Percentiles rank a stretch among this genome's conserved stretches.
Conservation (phyloP, 2,113 vertebrate genomes). For the Numida meleagris region DNA sequence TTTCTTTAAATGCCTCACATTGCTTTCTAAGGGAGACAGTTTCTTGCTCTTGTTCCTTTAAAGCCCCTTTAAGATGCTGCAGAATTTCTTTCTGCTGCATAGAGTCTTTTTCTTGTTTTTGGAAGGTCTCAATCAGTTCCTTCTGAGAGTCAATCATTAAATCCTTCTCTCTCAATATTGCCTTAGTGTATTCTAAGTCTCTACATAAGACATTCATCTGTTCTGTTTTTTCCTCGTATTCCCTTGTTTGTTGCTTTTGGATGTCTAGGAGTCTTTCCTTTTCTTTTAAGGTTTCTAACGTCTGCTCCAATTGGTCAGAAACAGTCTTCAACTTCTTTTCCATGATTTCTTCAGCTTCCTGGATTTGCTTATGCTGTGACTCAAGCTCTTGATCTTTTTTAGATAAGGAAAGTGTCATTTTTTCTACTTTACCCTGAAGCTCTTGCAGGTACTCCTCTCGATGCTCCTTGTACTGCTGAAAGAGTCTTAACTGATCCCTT, state of each 20-base stretch:
- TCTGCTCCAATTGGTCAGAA: constrained; percentile 54
- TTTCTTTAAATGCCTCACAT: constrained; percentile 26
- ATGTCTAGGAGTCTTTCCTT: constrained; percentile 51
- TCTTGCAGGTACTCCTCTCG: constrained; percentile 65
- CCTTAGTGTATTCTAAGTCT: constrained; percentile 32
- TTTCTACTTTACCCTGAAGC: constrained; percentile 48
- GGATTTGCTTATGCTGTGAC: constrained; percentile 50
- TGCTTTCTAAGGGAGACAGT: constrained; percentile 56
- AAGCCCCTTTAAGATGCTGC: constrained; percentile 50
- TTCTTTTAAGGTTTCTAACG: constrained; percentile 48
- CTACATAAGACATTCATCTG: background rate
- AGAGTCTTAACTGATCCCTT: constrained; percentile 59
- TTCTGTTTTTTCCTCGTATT: constrained; percentile 33
- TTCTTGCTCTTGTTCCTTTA: constrained; percentile 51
- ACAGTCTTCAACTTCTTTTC: constrained; percentile 45
- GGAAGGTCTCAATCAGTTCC: constrained; percentile 47
- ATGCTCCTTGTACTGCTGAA: constrained; percentile 58
- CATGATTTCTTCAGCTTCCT: constrained; percentile 46
- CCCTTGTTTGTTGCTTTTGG: constrained; percentile 40
- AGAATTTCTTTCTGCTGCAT: constrained; percentile 53
- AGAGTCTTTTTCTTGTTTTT: constrained; percentile 51
- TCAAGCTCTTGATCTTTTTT: constrained; percentile 67
- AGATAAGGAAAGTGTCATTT: constrained; percentile 59
- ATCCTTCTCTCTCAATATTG: constrained; percentile 42
- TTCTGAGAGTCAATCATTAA: constrained; percentile 41